These are phyloP conservation scores for Microdon myrmicae DNA, from an alignment of 2,888 invertebrate species.

Conservation along the genomic window DNA sequence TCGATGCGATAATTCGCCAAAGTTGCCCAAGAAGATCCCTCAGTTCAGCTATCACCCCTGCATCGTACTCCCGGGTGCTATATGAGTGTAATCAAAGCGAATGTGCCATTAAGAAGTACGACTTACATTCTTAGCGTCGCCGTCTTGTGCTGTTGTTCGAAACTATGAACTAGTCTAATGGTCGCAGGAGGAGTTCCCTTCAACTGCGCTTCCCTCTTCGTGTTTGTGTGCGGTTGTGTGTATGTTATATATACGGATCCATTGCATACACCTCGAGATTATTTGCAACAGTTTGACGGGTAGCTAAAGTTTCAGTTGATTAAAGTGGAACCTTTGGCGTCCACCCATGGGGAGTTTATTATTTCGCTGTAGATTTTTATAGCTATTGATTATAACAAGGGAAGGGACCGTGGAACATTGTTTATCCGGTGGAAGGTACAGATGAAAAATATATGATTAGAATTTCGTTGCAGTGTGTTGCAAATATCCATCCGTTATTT, in stretches of 20 bases:
- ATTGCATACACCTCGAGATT: constrained; percentile 44
- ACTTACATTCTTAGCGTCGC: constrained; percentile 8
- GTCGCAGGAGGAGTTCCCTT: not conserved
- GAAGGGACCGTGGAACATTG: constrained; percentile 30
- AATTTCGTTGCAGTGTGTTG: not conserved
- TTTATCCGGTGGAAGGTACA: constrained; percentile 4
- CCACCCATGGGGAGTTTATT: constrained; percentile 43
- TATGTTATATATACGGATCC: no score
- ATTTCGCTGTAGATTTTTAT: constrained; percentile 49
- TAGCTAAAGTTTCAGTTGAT: constrained; percentile 15
- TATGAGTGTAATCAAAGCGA: constrained; percentile 47
- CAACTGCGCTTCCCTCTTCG: not conserved
- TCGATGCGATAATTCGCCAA: constrained; percentile 50
- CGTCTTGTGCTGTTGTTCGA: no score
- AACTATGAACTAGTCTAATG: no score
- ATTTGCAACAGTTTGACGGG: constrained; percentile 50
- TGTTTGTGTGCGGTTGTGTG: no score
- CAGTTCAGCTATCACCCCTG: not conserved
- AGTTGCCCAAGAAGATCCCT: constrained; percentile 25
- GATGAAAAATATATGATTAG: constrained; percentile 11
- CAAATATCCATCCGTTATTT: constrained; percentile 39
- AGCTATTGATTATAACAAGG: constrained; percentile 42
- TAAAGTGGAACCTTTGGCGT: constrained; percentile 24
- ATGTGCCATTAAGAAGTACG: constrained; percentile 47
- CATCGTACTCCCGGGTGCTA: constrained; percentile 24